These are phyloP conservation scores for Macrobrachium rosenbergii DNA, from an alignment of 1,140 invertebrate genomes.

Conservation along the genomic window DNA sequence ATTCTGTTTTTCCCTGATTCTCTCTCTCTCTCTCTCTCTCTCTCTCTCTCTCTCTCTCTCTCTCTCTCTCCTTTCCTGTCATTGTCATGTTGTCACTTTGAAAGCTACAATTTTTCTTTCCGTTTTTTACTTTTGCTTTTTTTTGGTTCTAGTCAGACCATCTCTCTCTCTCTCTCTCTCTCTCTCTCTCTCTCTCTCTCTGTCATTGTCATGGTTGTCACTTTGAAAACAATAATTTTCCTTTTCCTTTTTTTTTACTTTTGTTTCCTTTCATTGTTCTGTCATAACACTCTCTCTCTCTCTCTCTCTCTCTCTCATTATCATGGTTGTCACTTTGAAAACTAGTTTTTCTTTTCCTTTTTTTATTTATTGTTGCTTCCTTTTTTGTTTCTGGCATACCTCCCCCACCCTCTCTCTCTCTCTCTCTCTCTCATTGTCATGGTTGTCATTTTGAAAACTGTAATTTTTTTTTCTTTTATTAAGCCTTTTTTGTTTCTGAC, in stretches of 20 bases:
- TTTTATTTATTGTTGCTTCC: no score
- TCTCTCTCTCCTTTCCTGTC: background rate
- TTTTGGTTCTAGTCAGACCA: background rate
- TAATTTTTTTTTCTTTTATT: slow-evolving; percentile 14
- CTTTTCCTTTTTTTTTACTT: background rate
- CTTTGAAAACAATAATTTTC: background rate
- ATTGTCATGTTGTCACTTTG: background rate
- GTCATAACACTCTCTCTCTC: background rate
- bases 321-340: no score
- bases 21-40: background rate
- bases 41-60: background rate
- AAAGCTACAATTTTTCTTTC: background rate
- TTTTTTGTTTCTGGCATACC: background rate
- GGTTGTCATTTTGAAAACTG: background rate
- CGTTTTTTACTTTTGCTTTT: background rate
- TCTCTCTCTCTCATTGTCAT: background rate
- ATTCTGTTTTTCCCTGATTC: no score
- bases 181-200: no score
- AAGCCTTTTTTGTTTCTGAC: background rate
- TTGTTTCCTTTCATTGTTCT: background rate
- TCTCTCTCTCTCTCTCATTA: no score
- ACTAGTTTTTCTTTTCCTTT: no score
- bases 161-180: no score
- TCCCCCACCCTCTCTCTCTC: no score
- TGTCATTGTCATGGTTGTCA: background rate